Evolutionary conservation across 2,888 invertebrate species (phyloP), one percentile per base, ranked within the genome.

Genomic region (Ectemnius cavifrons): DNA sequence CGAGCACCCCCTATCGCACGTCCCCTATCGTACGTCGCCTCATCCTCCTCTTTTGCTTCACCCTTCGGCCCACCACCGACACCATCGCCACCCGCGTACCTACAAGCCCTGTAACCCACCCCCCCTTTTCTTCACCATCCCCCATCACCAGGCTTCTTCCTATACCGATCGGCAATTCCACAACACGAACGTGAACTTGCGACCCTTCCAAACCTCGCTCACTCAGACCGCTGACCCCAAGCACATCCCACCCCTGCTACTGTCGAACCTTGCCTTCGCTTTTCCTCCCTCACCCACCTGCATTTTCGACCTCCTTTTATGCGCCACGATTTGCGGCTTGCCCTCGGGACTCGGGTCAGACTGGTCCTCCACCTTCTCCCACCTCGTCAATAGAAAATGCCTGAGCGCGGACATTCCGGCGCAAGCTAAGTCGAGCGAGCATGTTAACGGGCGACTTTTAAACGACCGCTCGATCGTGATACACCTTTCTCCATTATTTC

Each of bases 181-280:
- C 60, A 74, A 80, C 80, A 77, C 75, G 78, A 84, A 82, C 79
- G 79, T 75, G 82, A 83, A 82, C 82, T 77, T 75, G 79, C 83
- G 79, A 82, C 70, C 81, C 71, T 79, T 69, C 73, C 75, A 71
- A 77, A 69, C 78, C 79, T 77, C 73, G 67, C 71, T 77, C 81
- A 65, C 60, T 66, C 28, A 16, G 62, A 71, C 37, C 37, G 37
- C 37, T 37, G 37, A 37, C 37, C 37, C 37, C 37, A 37, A 11
- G 37, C 37, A 37, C 11, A 11, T 23, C 23, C 23, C 23, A 2
- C 23, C 23, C 37, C 6, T 37, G 28, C 28, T 37, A 8, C 37
- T 37, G 23, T 1, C 23, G 23, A 8, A 8, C 5, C 37, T 37
- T 37, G 37, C 37, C 11, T 37, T 6, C 59, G 37, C 67, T 63